Conservation (phyloP, 2,888 invertebrate species). For the Pinctada fucata region DNA sequence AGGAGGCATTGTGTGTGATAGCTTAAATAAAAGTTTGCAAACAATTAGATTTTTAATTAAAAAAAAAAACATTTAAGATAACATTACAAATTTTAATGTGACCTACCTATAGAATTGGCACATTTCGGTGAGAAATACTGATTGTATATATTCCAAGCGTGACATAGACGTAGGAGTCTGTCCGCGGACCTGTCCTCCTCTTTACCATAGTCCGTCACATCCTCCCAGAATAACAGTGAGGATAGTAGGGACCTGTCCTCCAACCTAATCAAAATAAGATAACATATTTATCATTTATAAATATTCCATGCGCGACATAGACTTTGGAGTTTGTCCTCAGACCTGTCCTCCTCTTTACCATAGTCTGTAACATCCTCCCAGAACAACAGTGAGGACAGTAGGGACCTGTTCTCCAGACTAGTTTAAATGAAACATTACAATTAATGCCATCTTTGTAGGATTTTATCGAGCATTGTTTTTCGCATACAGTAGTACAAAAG, state of each 20-base stretch:
- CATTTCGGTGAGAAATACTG: conserved; percentile 68
- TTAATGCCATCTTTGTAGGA: neutral
- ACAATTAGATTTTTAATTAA: too few species aligned
- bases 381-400: conserved; percentile 69
- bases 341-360: conserved; percentile 70
- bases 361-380: conserved; percentile 76
- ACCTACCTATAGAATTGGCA: conserved; percentile 67
- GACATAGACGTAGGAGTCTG: conserved; percentile 70
- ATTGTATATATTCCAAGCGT: conserved; percentile 76
- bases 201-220: conserved; percentile 74
- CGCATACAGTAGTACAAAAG: too few species aligned
- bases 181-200: conserved; percentile 73
- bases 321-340: conserved; percentile 72
- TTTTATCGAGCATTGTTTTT: too few species aligned
- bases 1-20: too few species aligned
- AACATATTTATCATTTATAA: too few species aligned
- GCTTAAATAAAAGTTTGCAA: too few species aligned
- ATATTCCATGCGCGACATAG: conserved; percentile 75
- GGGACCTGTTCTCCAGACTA: conserved; percentile 56
- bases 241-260: conserved; percentile 59
- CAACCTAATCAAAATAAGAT: conserved; percentile 45
- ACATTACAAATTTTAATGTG: too few species aligned
- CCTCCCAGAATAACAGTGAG: conserved; percentile 74
- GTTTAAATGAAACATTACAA: neutral
- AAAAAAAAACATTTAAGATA: too few species aligned